These are phyloP conservation scores for Shargacucullia verbasci DNA, from an alignment of 2,888 invertebrate species.

Conservation along the genomic window DNA sequence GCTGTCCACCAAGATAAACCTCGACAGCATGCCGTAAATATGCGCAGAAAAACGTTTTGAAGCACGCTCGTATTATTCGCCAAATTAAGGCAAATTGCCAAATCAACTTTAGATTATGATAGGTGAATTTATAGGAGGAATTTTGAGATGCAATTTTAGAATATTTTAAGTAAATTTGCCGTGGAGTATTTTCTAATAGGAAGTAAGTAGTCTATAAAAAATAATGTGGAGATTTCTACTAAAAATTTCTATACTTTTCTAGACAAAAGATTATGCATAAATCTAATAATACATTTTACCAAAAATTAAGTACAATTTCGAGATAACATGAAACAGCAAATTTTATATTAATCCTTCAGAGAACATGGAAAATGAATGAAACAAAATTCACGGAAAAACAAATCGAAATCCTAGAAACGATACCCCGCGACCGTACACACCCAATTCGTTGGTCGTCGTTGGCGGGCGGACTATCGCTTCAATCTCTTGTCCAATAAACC, in stretches of 20 bases:
- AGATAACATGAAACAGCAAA: too few relatives aligned
- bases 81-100: conserved; percentile 56
- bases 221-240: too few relatives aligned
- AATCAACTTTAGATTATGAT: conserved; percentile 44
- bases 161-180: background rate
- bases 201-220: too few relatives aligned
- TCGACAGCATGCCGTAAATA: conserved; percentile 43
- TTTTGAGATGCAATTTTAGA: background rate
- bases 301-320: too few relatives aligned
- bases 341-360: too few relatives aligned
- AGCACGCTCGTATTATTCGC: conserved; percentile 35
- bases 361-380: too few relatives aligned
- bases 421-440: conserved; percentile 41
- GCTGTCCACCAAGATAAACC: conserved; percentile 58
- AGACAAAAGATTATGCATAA: too few relatives aligned
- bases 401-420: conserved; percentile 48
- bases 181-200: too few relatives aligned
- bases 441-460: conserved; percentile 67
- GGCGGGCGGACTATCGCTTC: conserved; percentile 81
- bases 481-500: conserved; percentile 82
- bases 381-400: conserved; percentile 27
- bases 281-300: too few relatives aligned
- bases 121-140: conserved; percentile 15
- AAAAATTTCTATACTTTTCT: too few relatives aligned
- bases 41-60: conserved; percentile 46